Conservation (phyloP, 2,113 vertebrate genomes). For the Nesoenas mayeri region DNA sequence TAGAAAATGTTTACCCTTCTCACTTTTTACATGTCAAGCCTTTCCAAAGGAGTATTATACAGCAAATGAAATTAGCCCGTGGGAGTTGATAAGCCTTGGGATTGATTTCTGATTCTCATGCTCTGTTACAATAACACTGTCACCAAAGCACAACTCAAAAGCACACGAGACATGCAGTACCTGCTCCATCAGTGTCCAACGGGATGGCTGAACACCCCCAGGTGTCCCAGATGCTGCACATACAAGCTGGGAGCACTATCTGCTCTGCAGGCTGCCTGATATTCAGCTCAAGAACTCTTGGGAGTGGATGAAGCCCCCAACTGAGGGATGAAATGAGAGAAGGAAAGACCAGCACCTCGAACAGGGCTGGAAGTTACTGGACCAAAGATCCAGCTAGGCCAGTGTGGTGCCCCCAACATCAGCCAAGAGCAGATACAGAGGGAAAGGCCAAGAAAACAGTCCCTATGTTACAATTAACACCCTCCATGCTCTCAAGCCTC, state of each 20-base stretch:
- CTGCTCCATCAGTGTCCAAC: fast-evolving
- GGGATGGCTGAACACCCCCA: fast-evolving
- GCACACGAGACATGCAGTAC: fast-evolving
- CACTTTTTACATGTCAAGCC: background rate
- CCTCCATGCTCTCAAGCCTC: background rate
- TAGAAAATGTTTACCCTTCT: background rate
- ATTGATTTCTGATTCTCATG: background rate
- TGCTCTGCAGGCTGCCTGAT: background rate
- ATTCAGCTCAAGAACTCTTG: background rate
- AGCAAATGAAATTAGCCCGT: background rate
- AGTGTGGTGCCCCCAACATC: background rate
- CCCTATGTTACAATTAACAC: background rate
- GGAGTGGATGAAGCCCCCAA: background rate
- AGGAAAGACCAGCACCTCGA: background rate
- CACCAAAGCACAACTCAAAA: background rate
- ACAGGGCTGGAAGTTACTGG: background rate
- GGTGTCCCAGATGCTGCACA: too few relatives aligned
- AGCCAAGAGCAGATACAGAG: background rate
- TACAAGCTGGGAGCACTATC: fast-evolving
- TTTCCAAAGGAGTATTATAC: background rate
- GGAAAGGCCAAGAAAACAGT: background rate
- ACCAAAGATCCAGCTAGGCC: background rate
- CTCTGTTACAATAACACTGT: background rate
- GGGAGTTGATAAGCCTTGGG: background rate
- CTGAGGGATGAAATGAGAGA: background rate